Evolutionary conservation across 2,113 vertebrate species (phyloP).

Genomic region (Corvus cornix): DNA sequence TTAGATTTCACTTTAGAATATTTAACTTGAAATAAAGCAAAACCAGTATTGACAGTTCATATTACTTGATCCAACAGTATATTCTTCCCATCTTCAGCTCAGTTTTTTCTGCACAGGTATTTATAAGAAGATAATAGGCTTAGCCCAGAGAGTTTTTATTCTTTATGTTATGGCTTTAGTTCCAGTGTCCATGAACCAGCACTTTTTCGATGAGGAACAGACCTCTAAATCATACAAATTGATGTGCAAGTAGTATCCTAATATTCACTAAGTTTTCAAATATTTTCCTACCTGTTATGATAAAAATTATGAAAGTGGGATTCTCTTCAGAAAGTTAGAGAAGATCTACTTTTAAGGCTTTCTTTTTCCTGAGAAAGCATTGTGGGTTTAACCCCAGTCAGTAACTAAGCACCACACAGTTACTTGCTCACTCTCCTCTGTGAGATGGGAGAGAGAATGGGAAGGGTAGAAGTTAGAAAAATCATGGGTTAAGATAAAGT

Average conservation of each 20-base stretch:
- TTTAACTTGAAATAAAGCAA: neutral
- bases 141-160: neutral
- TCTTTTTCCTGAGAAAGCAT: neutral
- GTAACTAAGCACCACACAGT: neutral
- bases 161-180: neutral
- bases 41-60: neutral
- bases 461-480: neutral
- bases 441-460: neutral
- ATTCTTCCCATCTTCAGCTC: neutral
- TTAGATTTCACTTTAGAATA: neutral
- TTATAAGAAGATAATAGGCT: neutral
- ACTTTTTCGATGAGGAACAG: neutral
- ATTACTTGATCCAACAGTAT: neutral
- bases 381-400: fast-evolving
- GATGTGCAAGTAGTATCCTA: neutral
- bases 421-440: neutral
- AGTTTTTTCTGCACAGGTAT: neutral
- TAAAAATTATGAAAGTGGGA: neutral
- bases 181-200: neutral
- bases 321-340: neutral
- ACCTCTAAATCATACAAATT: neutral
- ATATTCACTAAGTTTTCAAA: neutral
- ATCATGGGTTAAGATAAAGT: neutral
- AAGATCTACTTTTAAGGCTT: neutral
- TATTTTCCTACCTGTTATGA: neutral